A percentile compares a stretch with the other conserved stretches of the same genome.
These are phyloP conservation scores for Gnathonemus echidnorhynchus DNA, from an alignment of 2,113 vertebrate species.

Conservation along the genomic window DNA sequence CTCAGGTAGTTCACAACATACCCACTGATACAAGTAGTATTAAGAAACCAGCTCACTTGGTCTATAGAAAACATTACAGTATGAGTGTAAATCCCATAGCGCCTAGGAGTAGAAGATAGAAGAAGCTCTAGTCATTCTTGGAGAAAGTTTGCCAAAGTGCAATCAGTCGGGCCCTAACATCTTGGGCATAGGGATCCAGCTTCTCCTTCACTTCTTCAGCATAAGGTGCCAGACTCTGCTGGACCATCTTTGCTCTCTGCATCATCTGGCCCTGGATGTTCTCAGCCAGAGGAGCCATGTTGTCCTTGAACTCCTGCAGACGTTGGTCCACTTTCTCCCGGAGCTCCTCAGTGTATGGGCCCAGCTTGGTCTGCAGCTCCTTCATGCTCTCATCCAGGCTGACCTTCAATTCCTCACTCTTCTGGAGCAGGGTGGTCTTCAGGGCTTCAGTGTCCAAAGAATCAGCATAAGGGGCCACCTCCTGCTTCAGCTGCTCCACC, in stretches of 20 bases:
- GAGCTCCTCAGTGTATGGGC: conserved; percentile 46
- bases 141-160: conserved; percentile 43
- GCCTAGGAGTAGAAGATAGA: not conserved
- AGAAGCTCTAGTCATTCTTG: conserved; percentile 21
- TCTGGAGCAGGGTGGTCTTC: conserved; percentile 44
- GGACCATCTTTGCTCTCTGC: conserved; percentile 44
- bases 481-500: conserved; percentile 58
- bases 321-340: conserved; percentile 46
- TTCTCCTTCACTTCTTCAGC: conserved; percentile 43
- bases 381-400: conserved; percentile 46
- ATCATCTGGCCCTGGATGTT: conserved; percentile 44
- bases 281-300: conserved; percentile 45
- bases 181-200: conserved; percentile 49
- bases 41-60: not conserved
- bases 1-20: not conserved
- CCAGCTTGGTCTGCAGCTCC: conserved; percentile 48
- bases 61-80: not conserved
- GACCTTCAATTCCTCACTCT: conserved; percentile 46
- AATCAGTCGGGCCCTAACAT: conserved; percentile 42
- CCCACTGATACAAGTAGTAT: not conserved
- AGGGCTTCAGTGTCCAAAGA: conserved; percentile 43
- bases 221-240: conserved; percentile 49
- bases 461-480: conserved; percentile 46
- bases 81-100: not conserved
- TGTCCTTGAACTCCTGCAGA: conserved; percentile 53